These are phyloP conservation scores for Hyperoplus lanceolatus DNA, from an alignment of 2,797 vertebrate species.

Conservation along the genomic window DNA sequence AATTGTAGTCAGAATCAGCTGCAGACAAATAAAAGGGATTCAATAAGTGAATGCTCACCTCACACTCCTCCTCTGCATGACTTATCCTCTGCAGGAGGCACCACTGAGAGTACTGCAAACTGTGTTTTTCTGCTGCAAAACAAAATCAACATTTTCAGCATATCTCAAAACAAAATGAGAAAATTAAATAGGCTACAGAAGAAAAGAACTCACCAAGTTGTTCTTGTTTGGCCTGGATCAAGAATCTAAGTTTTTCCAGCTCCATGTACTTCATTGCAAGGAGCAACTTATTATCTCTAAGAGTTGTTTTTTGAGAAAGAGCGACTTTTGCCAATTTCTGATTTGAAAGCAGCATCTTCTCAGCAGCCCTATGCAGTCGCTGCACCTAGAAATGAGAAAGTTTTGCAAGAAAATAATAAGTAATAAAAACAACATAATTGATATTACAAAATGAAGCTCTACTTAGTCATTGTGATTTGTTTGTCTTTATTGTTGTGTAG, in stretches of 20 bases:
- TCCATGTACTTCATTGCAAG: conserved; percentile 71
- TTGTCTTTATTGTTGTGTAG: too few relatives aligned
- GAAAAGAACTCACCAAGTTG: conserved; percentile 57
- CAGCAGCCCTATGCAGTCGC: conserved; percentile 53
- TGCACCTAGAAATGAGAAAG: conserved; percentile 57
- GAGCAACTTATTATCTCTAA: conserved; percentile 62
- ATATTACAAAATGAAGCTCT: not conserved
- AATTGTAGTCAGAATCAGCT: too few relatives aligned
- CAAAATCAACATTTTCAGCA: not conserved
- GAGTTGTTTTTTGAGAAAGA: conserved; percentile 62
- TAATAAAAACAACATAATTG: not conserved
- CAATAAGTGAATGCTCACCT: conserved; percentile 40
- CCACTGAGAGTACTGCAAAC: conserved; percentile 34
- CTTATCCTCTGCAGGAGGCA: conserved; percentile 56
- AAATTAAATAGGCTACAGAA: not conserved
- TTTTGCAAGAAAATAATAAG: not conserved
- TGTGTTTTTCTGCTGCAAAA: conserved; percentile 49
- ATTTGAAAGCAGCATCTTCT: conserved; percentile 60
- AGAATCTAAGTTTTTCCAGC: conserved; percentile 47
- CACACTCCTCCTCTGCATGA: conserved; percentile 55
- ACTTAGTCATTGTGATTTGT: not conserved
- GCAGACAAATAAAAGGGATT: not conserved
- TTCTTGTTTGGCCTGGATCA: conserved; percentile 66
- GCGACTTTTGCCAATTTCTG: conserved; percentile 58
- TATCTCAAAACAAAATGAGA: not conserved